phyloP scores from a whole-genome alignment of 2,888 invertebrate species.

The Spialia ferax region DNA sequence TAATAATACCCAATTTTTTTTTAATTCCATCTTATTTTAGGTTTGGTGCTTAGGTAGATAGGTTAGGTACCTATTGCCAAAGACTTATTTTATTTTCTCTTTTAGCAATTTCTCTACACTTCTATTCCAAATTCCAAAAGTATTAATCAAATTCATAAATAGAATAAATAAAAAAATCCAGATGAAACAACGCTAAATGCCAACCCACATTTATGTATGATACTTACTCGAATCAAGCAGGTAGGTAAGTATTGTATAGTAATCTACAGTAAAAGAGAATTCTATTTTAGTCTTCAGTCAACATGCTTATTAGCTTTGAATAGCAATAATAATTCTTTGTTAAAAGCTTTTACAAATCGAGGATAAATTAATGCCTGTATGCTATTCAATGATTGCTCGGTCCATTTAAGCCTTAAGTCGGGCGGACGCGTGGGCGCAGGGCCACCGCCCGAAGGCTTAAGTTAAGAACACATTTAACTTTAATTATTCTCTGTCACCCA shows the following conservation, averaged over 20 bases:
- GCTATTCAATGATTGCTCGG: conserved; percentile 41
- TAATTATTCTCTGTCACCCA: conserved; percentile 41
- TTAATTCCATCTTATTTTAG: no score
- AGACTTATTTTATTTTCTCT: no score
- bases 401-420: conserved; percentile 37
- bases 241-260: no score
- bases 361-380: conserved; percentile 40
- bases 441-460: conserved; percentile 36
- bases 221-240: neutral
- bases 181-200: no score
- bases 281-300: conserved; percentile 37
- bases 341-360: conserved; percentile 42
- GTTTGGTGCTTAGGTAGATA: no score
- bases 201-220: no score
- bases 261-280: conserved; percentile 13
- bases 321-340: conserved; percentile 42
- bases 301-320: conserved; percentile 40
- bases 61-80: no score
- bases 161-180: no score
- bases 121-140: no score
- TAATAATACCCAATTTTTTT: no score
- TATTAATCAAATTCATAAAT: no score
- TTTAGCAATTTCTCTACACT: no score
- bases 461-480: conserved; percentile 40
- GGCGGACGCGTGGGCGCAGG: conserved; percentile 30